Evolutionary conservation across 2,113 vertebrate genomes (phyloP).

Genomic region (Laticauda colubrina): DNA sequence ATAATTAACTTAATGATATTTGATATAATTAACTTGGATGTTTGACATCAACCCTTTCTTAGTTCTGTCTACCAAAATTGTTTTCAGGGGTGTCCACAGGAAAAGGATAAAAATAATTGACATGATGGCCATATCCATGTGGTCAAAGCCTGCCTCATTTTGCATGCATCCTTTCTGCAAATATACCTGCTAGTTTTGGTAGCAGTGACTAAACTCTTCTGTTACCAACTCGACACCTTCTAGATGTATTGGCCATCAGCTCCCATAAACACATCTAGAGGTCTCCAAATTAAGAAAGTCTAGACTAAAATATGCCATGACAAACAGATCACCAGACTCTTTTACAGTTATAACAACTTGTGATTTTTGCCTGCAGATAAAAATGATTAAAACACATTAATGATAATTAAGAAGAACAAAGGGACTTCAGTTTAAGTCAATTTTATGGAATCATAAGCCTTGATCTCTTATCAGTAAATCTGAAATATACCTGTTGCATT

Average conservation of each 20-base stretch:
- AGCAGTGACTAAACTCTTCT: not conserved
- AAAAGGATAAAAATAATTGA: not conserved
- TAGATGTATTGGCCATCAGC: not conserved
- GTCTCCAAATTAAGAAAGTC: not conserved
- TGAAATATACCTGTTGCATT: conserved; percentile 75
- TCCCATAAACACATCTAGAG: too few relatives aligned
- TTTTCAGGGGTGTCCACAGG: not conserved
- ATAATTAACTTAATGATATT: not conserved
- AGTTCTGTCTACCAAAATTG: not conserved
- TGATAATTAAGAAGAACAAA: conserved; percentile 59
- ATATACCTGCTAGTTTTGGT: not conserved
- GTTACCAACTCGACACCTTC: not conserved
- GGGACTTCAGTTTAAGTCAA: conserved; percentile 62
- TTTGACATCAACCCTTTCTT: not conserved
- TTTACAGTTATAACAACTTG: conserved; percentile 32
- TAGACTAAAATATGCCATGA: not conserved
- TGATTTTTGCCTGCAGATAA: conserved; percentile 29
- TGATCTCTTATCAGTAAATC: conserved; percentile 70
- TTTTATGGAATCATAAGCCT: conserved; percentile 66
- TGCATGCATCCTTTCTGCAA: not conserved
- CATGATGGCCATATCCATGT: not conserved
- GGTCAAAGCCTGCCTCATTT: not conserved
- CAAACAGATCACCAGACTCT: not conserved
- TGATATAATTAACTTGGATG: not conserved
- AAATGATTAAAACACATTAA: conserved; percentile 37